Evolutionary conservation across 2,113 vertebrate species (phyloP), one percentile per base, ranked within the genome.

Genomic region (Glaucidium brasilianum): DNA sequence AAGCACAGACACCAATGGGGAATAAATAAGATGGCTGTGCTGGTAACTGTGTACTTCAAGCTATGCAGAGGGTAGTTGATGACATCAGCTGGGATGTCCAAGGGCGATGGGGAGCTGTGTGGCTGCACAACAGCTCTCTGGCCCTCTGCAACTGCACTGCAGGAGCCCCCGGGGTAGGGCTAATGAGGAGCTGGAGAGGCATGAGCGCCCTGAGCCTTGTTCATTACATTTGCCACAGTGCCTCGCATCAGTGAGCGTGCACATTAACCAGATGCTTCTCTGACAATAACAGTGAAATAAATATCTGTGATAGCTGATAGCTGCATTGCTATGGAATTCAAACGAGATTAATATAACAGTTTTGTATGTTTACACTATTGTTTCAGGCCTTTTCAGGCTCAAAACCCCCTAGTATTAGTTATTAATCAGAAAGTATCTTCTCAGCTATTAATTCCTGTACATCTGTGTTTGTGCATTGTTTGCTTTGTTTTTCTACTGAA

Each of bases 201-300:
- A 9, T 0, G 16, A 71, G 69, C 2, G 4, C 66, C 69, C 81
- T 14, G 15, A 56, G 92, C 90, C 43, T n/a, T 2, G 41, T 41
- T 26, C 2, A 0, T 27, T 35, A 23, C 23, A 0, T 25, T 11
- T 60, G 75, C 69, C 45, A 0, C 71, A 23, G 91, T 72, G 26
- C 67, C 71, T 60, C 15, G 2, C 81, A 12, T 34, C 83, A 41
- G 19, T 59, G 68, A 75, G 9, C 3, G 12, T 6, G 26, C 76
- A 58, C 69, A 21, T 41, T 3, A n/a, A 53, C 75, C 88, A 88
- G 58, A 34, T 62, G 92, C 69, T 92, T 32, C 88, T 81, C 58
- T 82, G 78, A 49, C 75, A 79, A 5, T 27, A 68, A 34, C 62
- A 55, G 12, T 11, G 82, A 85, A 39, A 9, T n/a, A 85, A 39